phyloP scores from a whole-genome alignment of 2,113 vertebrate species.

The Lycaon pictus region DNA sequence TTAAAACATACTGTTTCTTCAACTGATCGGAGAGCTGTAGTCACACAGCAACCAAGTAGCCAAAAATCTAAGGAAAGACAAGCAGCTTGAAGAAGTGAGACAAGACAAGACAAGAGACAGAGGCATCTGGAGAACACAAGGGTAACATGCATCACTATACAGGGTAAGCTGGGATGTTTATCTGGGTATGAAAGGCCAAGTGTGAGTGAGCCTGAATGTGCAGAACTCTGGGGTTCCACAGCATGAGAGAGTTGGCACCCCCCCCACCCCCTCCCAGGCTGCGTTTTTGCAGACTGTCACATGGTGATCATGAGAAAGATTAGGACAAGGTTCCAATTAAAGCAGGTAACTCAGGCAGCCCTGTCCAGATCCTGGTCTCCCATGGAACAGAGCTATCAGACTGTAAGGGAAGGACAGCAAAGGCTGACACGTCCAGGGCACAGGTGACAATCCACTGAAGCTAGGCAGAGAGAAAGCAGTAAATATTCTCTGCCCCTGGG shows the following conservation, averaged over 20 bases:
- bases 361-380: not conserved
- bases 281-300: not conserved
- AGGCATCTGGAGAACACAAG: not conserved
- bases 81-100: not conserved
- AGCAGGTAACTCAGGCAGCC: not conserved
- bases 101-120: no score
- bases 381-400: not conserved
- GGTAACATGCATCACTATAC: not conserved
- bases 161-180: not conserved
- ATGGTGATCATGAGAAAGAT: not conserved
- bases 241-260: not conserved
- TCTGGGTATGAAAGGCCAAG: not conserved
- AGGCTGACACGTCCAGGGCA: not conserved
- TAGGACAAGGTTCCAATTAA: not conserved
- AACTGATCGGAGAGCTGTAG: not conserved
- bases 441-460: not conserved
- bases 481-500: not conserved
- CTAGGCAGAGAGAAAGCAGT: not conserved
- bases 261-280: fast-evolving
- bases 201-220: not conserved
- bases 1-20: not conserved
- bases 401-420: not conserved
- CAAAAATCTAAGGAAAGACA: not conserved
- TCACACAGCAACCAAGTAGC: not conserved
- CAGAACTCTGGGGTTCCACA: not conserved